Base-by-base conservation (phyloP, 2,797 vertebrate species). In the Alfaro cultratus region DNA sequence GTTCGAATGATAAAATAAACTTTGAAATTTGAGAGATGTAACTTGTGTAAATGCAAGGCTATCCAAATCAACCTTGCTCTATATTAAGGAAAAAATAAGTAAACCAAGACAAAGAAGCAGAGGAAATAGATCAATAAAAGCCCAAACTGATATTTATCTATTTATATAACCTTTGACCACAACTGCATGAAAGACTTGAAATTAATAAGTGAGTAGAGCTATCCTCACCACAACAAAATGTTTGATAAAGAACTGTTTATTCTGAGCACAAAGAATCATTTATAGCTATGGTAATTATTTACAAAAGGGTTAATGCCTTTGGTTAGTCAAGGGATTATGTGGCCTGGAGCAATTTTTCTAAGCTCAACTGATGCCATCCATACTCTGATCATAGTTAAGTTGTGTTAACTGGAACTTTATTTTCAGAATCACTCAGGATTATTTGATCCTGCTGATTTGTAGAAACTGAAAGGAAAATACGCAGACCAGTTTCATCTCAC, bases 381-480 rank as follows among this genome's bases (percentile, higher is more conserved):
- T 26, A 12, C 18, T 41, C 21, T 5, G 36, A 21, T 68, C 62
- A 39, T 4, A 1, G 9, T 21, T 39, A 39, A 11, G 15, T 67
- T 39, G 34, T 67, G 62, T 39, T 11, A 26, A 23, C 4, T 10
- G 36, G 16, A 67, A 18, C 8, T 67, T 11, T 12, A 41, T 68
- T 26, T 68, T 41, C 36, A 12, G 36, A 68, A 68, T 39, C 36
- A 41, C 9, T 68, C 23, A 21, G 34, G 1, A 41, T 45, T 45
- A 1, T 4, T 71, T 71, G 41, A 71, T 16, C 23, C 1, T 41
- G 64, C 12, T 39, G 64, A 41, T 68, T 68, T 41, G 64, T 11
- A 68, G 64, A 64, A 64, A n/a, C 62, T 62, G 18, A n/a, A 29
- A 71, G 39, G n/a, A 43, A 78, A 81, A 29, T 31, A 51, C 49